Percentiles rank a stretch among this genome's conserved stretches.
Evolutionary conservation across 1,140 invertebrate genomes (phyloP).

Genomic region (Thaumetopoea pityocampa): DNA sequence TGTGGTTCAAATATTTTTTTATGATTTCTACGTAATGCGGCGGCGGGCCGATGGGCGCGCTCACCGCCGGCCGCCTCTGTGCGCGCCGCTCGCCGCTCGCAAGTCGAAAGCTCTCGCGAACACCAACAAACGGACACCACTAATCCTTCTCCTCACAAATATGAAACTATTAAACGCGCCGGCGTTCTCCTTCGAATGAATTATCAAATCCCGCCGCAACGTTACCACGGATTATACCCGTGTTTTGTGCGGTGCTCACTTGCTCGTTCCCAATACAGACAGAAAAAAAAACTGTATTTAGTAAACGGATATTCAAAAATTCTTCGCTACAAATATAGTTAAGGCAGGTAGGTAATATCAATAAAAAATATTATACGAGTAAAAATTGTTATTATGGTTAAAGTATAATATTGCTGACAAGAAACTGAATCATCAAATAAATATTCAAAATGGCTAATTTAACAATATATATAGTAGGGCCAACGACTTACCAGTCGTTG

Average conservation of each 20-base stretch:
- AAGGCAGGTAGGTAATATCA: conserved; percentile 14
- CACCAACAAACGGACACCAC: conserved; percentile 50
- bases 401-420: conserved; percentile 48
- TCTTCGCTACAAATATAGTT: conserved; percentile 24
- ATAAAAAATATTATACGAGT: conserved; percentile 24
- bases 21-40: conserved; percentile 43
- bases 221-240: conserved; percentile 58
- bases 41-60: conserved; percentile 18
- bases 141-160: conserved; percentile 61
- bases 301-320: conserved; percentile 24
- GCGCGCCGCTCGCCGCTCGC: conserved; percentile 17
- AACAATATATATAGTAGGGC: conserved; percentile 13
- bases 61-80: conserved; percentile 25
- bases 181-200: conserved; percentile 58
- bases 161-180: conserved; percentile 52
- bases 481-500: conserved; percentile 10
- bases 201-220: conserved; percentile 55
- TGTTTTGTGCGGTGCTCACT: conserved; percentile 54
- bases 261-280: conserved; percentile 41
- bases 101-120: conserved; percentile 33
- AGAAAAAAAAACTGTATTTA: conserved; percentile 18
- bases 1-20: conserved; percentile 33
- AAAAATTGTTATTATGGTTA: conserved; percentile 38
- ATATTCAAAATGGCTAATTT: conserved; percentile 16
- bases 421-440: conserved; percentile 33